Evolutionary conservation across 2,888 invertebrate species (phyloP).

Genomic region (Enchytraeus crypticus): DNA sequence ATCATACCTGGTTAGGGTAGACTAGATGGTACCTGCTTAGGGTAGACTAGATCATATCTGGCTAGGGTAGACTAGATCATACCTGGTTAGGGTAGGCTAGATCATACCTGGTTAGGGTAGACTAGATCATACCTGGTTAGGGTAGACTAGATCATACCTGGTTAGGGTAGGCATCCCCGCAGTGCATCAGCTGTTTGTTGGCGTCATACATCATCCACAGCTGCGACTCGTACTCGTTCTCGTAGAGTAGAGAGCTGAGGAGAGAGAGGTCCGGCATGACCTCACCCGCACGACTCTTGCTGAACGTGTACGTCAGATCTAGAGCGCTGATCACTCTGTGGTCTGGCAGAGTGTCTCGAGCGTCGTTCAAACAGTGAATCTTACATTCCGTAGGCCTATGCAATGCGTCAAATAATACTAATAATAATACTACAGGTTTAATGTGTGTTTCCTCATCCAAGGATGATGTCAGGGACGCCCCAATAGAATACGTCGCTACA

Average conservation of each 20-base stretch:
- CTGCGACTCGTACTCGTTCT: slow-evolving; percentile 89
- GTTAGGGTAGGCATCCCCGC: slow-evolving; percentile 33
- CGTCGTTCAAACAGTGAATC: slow-evolving; percentile 62
- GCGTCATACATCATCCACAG: slow-evolving; percentile 90
- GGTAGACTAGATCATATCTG: no score
- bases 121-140: no score
- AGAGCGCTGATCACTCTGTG: slow-evolving; percentile 83
- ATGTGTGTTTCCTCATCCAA: no score
- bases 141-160: no score
- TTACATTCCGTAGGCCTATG: slow-evolving; percentile 71
- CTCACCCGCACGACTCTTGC: slow-evolving; percentile 71
- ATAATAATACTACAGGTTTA: slow-evolving; percentile 14
- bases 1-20: no score
- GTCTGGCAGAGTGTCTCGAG: slow-evolving; percentile 75
- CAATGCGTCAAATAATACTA: slow-evolving; percentile 33
- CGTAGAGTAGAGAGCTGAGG: slow-evolving; percentile 80
- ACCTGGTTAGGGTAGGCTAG: no score
- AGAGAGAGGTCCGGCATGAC: slow-evolving; percentile 55
- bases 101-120: no score
- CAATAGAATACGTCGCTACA: no score
- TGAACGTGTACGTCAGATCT: slow-evolving; percentile 75
- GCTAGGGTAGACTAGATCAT: no score
- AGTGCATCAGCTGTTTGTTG: slow-evolving; percentile 65
- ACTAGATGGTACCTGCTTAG: no score
- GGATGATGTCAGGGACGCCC: no score